Evolutionary conservation across 2,113 vertebrate genomes (phyloP).

Genomic region (Felis chaus): DNA sequence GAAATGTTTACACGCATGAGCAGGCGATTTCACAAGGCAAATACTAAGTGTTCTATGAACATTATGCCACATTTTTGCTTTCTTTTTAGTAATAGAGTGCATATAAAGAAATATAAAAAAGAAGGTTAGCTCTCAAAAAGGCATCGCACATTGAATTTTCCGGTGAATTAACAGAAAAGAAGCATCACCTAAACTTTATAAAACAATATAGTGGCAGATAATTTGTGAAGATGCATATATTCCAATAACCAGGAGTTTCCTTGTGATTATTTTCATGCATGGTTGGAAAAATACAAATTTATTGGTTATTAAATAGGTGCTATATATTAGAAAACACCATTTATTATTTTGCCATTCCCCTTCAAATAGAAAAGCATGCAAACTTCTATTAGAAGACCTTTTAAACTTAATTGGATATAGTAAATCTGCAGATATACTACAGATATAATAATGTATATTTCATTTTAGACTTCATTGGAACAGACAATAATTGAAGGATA

Average conservation of each 20-base stretch:
- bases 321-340: background rate
- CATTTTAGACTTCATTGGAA: constrained; percentile 40
- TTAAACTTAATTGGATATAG: constrained; percentile 32
- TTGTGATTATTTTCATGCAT: constrained; percentile 34
- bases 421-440: background rate
- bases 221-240: constrained; percentile 34
- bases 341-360: constrained; percentile 5
- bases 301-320: background rate
- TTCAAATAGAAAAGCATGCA: constrained; percentile 48
- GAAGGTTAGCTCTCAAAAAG: background rate
- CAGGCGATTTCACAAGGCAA: background rate
- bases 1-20: background rate
- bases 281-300: constrained; percentile 43
- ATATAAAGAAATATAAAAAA: background rate
- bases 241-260: background rate
- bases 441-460: background rate
- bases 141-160: background rate
- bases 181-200: background rate
- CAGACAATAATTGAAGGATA: background rate
- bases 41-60: background rate
- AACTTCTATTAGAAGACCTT: background rate
- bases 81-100: constrained; percentile 27
- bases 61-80: background rate
- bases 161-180: constrained; percentile 41
- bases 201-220: constrained; percentile 26